Conservation (phyloP, 37 sponge, comb jelly and placozoan species). For the Agelas oroides region DNA sequence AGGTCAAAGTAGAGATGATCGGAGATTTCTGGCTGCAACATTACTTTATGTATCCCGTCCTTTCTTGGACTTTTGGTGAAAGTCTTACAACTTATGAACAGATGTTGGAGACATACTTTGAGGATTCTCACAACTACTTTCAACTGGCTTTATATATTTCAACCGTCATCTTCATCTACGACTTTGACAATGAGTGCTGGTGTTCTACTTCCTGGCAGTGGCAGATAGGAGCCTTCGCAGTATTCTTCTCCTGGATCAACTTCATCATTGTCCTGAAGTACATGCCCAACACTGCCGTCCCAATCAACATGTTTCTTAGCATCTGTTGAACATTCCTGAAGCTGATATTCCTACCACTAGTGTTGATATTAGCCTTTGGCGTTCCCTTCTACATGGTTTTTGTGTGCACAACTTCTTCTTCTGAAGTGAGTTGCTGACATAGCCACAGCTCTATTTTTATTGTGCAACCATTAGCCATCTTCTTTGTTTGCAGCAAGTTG, state of each 20-base stretch:
- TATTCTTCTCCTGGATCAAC: slow-evolving; percentile 48
- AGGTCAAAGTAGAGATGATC: too few relatives aligned
- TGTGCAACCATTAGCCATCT: neutral
- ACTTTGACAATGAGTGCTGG: neutral
- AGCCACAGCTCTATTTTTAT: too few relatives aligned
- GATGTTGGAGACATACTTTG: slow-evolving; percentile 11
- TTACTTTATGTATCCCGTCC: neutral
- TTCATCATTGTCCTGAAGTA: slow-evolving; percentile 21
- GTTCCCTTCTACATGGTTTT: slow-evolving; percentile 51
- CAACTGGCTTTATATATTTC: slow-evolving; percentile 3
- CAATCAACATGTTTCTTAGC: slow-evolving; percentile 31
- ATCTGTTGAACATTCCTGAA: slow-evolving; percentile 10
- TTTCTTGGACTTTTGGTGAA: slow-evolving; percentile 6
- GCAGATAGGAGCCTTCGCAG: slow-evolving; percentile 40
- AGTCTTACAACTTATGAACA: neutral
- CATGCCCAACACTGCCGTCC: slow-evolving; percentile 14
- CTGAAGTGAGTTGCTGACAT: too few relatives aligned
- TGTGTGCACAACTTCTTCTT: neutral
- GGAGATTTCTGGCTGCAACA: too few relatives aligned
- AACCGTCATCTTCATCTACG: neutral
- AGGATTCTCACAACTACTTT: slow-evolving; percentile 28
- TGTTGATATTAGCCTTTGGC: slow-evolving; percentile 31
- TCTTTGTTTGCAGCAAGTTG: too few relatives aligned
- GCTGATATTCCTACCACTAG: slow-evolving; percentile 23
- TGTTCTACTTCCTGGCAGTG: slow-evolving; percentile 14